These are phyloP conservation scores for Anguilla japonica DNA, from an alignment of 2,113 vertebrate genomes.

Conservation along the genomic window DNA sequence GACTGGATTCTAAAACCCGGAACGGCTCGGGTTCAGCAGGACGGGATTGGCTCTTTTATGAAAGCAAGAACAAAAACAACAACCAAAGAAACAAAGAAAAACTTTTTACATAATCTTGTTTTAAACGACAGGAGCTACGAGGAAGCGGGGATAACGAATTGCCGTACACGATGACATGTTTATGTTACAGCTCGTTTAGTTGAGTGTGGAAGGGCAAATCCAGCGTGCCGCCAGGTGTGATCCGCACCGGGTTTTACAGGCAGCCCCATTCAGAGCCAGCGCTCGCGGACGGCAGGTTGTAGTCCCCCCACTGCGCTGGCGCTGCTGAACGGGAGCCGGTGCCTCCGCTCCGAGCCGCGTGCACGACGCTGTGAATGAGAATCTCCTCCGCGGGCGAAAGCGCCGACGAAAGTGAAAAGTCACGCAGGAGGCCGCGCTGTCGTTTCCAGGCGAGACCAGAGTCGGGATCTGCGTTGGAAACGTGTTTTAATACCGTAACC, in stretches of 20 bases:
- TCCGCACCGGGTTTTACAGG: constrained; percentile 83
- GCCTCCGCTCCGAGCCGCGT: constrained; percentile 62
- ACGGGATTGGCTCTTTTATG: background rate
- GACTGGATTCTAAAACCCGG: constrained; percentile 48
- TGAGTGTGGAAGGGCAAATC: constrained; percentile 61
- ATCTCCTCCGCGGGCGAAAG: constrained; percentile 63
- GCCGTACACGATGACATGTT: constrained; percentile 62
- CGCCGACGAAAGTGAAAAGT: constrained; percentile 57
- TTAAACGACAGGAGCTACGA: constrained; percentile 23
- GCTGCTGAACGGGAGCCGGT: constrained; percentile 66
- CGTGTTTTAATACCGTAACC: constrained; percentile 22
- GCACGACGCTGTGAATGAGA: constrained; percentile 66
- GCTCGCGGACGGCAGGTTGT: constrained; percentile 74
- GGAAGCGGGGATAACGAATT: constrained; percentile 33
- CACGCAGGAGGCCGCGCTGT: constrained; percentile 66
- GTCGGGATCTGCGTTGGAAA: constrained; percentile 41
- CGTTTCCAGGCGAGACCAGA: constrained; percentile 63
- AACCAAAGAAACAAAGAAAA: too few relatives aligned
- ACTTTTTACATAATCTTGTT: constrained; percentile 51
- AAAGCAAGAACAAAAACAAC: too few relatives aligned
- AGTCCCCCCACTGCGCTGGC: constrained; percentile 64
- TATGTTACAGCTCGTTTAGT: constrained; percentile 66
- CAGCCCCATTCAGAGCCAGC: constrained; percentile 71
- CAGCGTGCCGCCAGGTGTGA: constrained; percentile 73
- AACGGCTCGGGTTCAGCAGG: constrained; percentile 1